These are phyloP conservation scores for Iselma pallidipennis DNA, from an alignment of 2,888 invertebrate genomes.

Conservation along the genomic window DNA sequence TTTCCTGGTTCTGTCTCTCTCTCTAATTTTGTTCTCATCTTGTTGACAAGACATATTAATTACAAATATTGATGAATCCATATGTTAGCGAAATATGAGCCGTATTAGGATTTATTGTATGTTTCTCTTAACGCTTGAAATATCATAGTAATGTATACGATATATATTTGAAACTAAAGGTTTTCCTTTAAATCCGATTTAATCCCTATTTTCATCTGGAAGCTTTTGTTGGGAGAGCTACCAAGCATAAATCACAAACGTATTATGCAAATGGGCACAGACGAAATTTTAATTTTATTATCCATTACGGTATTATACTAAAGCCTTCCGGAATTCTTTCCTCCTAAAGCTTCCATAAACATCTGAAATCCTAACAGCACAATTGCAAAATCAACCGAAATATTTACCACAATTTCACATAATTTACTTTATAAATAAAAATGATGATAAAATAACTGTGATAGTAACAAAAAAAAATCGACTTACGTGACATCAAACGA, in stretches of 20 bases:
- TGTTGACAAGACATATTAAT: background rate
- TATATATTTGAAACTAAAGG: too few relatives aligned
- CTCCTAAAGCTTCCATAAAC: background rate
- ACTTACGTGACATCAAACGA: too few relatives aligned
- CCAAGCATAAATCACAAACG: constrained; percentile 22
- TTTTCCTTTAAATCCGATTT: constrained; percentile 13
- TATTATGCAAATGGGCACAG: constrained; percentile 19
- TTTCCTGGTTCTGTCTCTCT: background rate
- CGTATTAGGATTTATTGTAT: too few relatives aligned
- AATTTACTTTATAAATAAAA: too few relatives aligned
- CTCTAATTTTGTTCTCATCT: background rate
- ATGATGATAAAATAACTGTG: too few relatives aligned
- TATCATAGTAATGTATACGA: too few relatives aligned
- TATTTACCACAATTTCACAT: background rate
- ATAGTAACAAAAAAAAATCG: background rate
- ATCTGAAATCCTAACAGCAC: background rate
- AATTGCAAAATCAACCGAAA: background rate
- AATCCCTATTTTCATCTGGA: constrained; percentile 21
- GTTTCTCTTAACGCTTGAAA: too few relatives aligned
- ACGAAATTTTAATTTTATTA: constrained; percentile 21
- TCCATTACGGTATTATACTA: constrained; percentile 10
- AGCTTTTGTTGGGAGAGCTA: constrained; percentile 16
- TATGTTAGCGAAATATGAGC: too few relatives aligned
- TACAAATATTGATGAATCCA: background rate
- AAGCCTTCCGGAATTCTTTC: too few relatives aligned